These are phyloP conservation scores for Heterodera schachtii DNA, from an alignment of 1,140 invertebrate genomes.

Conservation along the genomic window DNA sequence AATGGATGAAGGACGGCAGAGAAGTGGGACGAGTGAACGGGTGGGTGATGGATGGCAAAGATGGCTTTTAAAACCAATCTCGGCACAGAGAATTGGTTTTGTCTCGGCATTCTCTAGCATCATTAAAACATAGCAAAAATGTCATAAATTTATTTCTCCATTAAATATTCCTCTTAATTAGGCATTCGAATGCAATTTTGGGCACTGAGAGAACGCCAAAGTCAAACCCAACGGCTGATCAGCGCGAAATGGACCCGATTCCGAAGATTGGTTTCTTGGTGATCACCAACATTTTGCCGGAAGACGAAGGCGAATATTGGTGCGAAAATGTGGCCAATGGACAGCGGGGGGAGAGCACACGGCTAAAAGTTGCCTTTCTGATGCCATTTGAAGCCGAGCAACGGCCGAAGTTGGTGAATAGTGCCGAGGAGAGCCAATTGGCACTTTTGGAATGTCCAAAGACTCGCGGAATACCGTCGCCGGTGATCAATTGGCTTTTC, in stretches of 20 bases:
- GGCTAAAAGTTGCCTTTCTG: conserved; percentile 22
- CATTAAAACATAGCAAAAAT: no score
- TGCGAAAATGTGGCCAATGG: conserved; percentile 22
- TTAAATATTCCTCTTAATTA: not conserved
- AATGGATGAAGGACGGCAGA: conserved; percentile 23
- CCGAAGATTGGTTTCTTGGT: conserved; percentile 29
- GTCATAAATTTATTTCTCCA: no score
- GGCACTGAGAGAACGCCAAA: not conserved
- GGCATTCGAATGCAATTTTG: conserved; percentile 17
- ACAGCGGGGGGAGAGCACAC: conserved; percentile 16
- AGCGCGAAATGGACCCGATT: not conserved
- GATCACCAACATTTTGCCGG: conserved; percentile 9
- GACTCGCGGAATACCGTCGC: conserved; percentile 6
- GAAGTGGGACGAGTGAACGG: conserved; percentile 25
- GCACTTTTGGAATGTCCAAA: conserved; percentile 13
- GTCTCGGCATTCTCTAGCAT: no score
- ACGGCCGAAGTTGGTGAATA: not conserved
- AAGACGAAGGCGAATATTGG: conserved; percentile 32
- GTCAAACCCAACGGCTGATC: not conserved
- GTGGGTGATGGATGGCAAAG: not conserved
- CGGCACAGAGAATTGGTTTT: no score
- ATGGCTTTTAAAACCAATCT: no score
- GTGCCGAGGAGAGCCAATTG: conserved; percentile 1
- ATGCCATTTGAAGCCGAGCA: not conserved
- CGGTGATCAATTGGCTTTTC: conserved; percentile 27